Conservation (phyloP, 2,113 vertebrate genomes). For the Melanerpes aurifrons region DNA sequence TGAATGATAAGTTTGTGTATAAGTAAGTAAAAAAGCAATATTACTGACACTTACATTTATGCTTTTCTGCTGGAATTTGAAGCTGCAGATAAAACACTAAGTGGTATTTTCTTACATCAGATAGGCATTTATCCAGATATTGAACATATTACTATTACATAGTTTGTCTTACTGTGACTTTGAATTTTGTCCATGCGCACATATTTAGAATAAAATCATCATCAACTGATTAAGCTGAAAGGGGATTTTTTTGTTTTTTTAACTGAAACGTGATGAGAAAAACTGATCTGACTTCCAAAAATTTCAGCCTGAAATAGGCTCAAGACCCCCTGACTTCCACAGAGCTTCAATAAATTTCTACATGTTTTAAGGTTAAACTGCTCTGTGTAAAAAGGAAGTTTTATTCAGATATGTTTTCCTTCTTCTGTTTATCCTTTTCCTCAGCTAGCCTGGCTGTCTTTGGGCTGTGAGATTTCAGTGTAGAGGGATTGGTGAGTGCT, state of each 20-base stretch:
- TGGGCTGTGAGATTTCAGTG: neutral
- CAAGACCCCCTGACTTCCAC: rapidly evolving
- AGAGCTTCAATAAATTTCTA: neutral
- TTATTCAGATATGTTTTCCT: neutral
- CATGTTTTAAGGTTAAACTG: neutral
- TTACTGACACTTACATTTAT: conserved; percentile 4
- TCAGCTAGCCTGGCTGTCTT: neutral
- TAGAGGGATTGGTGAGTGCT: neutral
- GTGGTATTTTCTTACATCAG: conserved; percentile 5
- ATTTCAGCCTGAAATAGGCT: neutral
- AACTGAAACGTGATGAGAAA: neutral
- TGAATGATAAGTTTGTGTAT: neutral
- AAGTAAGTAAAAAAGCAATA: neutral
- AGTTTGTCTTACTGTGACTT: conserved; percentile 8
- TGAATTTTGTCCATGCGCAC: neutral
- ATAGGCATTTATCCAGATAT: neutral
- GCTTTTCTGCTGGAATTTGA: neutral
- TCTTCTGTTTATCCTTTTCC: neutral
- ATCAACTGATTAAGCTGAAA: neutral
- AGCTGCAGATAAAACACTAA: neutral
- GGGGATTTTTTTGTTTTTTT: neutral
- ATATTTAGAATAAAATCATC: neutral
- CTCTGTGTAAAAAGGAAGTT: neutral
- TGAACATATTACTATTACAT: neutral
- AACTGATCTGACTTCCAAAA: neutral